Conservation (phyloP, 2,113 vertebrate genomes). For the Gila orcuttii region DNA sequence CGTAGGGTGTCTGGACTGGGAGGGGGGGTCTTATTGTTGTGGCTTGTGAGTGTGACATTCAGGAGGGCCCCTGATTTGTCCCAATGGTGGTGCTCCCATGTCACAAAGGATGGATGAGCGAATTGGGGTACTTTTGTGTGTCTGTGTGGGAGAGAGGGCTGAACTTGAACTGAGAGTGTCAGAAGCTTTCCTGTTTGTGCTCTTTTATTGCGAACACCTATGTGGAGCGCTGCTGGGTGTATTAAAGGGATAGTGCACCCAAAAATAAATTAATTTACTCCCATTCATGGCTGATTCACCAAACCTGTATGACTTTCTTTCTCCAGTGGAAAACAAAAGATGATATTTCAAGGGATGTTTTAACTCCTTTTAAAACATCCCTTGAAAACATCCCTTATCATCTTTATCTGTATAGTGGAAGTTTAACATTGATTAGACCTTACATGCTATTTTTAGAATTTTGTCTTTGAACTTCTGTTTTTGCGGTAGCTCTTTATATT, state of each 20-base stretch:
- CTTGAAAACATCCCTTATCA: too few relatives aligned
- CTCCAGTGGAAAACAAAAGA: not conserved
- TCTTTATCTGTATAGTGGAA: not conserved
- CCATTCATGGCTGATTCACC: not conserved
- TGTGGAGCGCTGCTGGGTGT: not conserved
- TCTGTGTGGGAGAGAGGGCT: constrained; percentile 32
- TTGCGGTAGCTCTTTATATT: too few relatives aligned
- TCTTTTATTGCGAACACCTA: constrained; percentile 13
- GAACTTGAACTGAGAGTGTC: constrained; percentile 16
- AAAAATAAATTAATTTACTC: not conserved
- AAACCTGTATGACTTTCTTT: not conserved
- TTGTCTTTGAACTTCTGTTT: too few relatives aligned
- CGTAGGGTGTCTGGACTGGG: constrained; percentile 51
- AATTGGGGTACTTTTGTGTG: constrained; percentile 54
- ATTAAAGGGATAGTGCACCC: not conserved
- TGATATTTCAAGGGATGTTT: not conserved
- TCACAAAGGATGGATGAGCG: constrained; percentile 26
- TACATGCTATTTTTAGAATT: too few relatives aligned
- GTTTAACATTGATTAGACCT: not conserved
- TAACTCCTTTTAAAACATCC: not conserved
- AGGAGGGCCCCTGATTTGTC: constrained; percentile 70
- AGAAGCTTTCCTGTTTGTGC: not conserved
- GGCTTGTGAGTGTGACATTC: constrained; percentile 58
- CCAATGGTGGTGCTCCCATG: constrained; percentile 52
- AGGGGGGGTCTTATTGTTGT: constrained; percentile 61